A percentile compares a stretch with the other conserved stretches of the same genome.
These are phyloP conservation scores for Plebejus anna DNA, from an alignment of 2,888 invertebrate genomes.

Conservation along the genomic window DNA sequence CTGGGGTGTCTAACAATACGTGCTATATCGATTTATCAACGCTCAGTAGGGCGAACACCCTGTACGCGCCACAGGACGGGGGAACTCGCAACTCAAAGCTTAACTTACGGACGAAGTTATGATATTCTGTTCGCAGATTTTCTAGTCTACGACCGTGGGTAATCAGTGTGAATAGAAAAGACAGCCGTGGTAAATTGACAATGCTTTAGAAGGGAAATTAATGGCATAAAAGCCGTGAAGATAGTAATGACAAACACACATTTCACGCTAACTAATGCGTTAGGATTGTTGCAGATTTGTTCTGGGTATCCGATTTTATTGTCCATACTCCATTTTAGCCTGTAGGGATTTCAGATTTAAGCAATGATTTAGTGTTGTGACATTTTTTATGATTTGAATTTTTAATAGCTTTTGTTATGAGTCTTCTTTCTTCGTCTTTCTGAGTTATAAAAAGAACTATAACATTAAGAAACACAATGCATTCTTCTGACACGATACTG, in stretches of 20 bases:
- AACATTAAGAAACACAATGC: too few species aligned
- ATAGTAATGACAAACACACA: constrained; percentile 71
- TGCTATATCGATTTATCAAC: constrained; percentile 70
- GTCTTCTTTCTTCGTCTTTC: not conserved
- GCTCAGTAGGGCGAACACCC: constrained; percentile 64
- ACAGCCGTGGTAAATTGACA: constrained; percentile 70
- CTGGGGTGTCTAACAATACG: constrained; percentile 67
- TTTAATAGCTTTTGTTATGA: constrained; percentile 7
- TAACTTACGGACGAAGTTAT: constrained; percentile 41
- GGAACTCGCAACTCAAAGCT: constrained; percentile 33
- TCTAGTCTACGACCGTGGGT: constrained; percentile 47
- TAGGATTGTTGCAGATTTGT: constrained; percentile 61
- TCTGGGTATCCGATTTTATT: constrained; percentile 50
- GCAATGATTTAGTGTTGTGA: constrained; percentile 27
- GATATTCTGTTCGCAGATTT: constrained; percentile 31
- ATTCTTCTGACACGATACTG: not conserved
- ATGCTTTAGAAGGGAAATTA: constrained; percentile 72
- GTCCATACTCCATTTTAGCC: constrained; percentile 34
- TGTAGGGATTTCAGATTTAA: constrained; percentile 23
- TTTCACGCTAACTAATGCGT: constrained; percentile 65
- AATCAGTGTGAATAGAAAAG: constrained; percentile 56
- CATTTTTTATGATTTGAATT: constrained; percentile 30
- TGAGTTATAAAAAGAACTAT: not conserved
- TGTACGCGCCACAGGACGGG: constrained; percentile 51
- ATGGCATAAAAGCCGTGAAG: constrained; percentile 71